A percentile compares a stretch with the other conserved stretches of the same genome.
phyloP scores from a whole-genome alignment of 2,113 vertebrate genomes.

The Ascaphus truei region DNA sequence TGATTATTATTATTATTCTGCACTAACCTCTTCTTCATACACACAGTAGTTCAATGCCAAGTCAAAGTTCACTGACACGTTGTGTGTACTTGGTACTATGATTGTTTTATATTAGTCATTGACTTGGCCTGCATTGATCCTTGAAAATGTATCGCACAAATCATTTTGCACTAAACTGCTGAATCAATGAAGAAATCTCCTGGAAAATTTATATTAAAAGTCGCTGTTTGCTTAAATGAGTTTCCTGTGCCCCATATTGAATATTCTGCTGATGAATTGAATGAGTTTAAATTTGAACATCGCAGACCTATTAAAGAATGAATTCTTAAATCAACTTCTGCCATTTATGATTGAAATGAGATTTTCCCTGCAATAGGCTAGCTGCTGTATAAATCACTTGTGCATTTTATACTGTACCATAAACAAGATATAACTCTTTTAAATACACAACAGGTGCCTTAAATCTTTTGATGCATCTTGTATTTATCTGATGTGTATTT shows the following conservation, averaged over 20 bases:
- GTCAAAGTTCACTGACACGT: conserved; percentile 77
- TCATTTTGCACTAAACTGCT: conserved; percentile 94
- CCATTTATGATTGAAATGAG: conserved; percentile 97
- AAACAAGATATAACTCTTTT: conserved; percentile 86
- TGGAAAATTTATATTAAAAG: conserved; percentile 98
- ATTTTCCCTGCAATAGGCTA: conserved; percentile 77
- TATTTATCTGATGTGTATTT: conserved; percentile 64
- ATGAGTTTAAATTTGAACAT: conserved; percentile 95
- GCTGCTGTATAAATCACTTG: conserved; percentile 83
- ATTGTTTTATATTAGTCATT: conserved; percentile 84
- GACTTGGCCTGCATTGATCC: conserved; percentile 87
- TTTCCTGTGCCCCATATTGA: conserved; percentile 86
- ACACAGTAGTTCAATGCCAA: conserved; percentile 61
- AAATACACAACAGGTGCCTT: conserved; percentile 76
- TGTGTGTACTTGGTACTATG: conserved; percentile 58
- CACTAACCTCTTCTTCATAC: conserved; percentile 9
- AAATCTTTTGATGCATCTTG: conserved; percentile 75
- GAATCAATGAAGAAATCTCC: conserved; percentile 98
- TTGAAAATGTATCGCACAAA: conserved; percentile 97
- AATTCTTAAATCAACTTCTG: conserved; percentile 96
- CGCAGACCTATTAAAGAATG: conserved; percentile 93
- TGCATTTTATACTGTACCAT: conserved; percentile 83
- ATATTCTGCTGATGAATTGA: conserved; percentile 98
- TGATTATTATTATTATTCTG: conserved; percentile 43
- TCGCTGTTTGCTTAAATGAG: conserved; percentile 86